Evolutionary conservation across 2,888 invertebrate genomes (phyloP).

Genomic region (Ochropacha duplaris): DNA sequence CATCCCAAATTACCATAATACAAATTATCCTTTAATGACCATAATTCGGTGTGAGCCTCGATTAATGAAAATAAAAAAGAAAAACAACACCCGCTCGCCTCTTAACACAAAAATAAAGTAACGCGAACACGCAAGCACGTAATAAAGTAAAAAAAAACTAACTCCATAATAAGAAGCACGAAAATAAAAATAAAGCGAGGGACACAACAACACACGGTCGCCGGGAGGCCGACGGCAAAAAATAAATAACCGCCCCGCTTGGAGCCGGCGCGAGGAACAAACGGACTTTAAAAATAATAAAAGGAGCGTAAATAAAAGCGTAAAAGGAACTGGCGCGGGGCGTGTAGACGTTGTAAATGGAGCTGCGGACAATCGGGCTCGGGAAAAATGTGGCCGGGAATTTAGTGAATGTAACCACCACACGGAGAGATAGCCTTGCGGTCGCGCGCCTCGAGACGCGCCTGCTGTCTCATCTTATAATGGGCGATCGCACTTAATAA

Average conservation of each 20-base stretch:
- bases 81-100: constrained; percentile 69
- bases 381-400: constrained; percentile 78
- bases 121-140: constrained; percentile 79
- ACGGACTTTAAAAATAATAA: constrained; percentile 82
- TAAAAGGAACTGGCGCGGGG: constrained; percentile 81
- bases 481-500: constrained; percentile 70
- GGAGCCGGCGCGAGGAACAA: constrained; percentile 81
- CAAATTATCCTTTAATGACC: constrained; percentile 83
- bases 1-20: constrained; percentile 82
- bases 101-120: constrained; percentile 82
- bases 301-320: constrained; percentile 83
- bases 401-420: constrained; percentile 75
- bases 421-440: constrained; percentile 62
- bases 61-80: constrained; percentile 68
- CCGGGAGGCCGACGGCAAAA: constrained; percentile 81
- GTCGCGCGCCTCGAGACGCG: constrained; percentile 50
- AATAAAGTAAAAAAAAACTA: constrained; percentile 76
- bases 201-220: constrained; percentile 82
- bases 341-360: constrained; percentile 83
- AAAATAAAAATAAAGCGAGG: constrained; percentile 82
- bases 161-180: constrained; percentile 82
- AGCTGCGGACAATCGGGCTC: constrained; percentile 80
- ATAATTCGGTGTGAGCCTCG: constrained; percentile 80
- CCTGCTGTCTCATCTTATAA: constrained; percentile 54
- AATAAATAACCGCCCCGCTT: constrained; percentile 76